Evolutionary conservation across 2,888 invertebrate species (phyloP).

Genomic region (Torymus texanus): DNA sequence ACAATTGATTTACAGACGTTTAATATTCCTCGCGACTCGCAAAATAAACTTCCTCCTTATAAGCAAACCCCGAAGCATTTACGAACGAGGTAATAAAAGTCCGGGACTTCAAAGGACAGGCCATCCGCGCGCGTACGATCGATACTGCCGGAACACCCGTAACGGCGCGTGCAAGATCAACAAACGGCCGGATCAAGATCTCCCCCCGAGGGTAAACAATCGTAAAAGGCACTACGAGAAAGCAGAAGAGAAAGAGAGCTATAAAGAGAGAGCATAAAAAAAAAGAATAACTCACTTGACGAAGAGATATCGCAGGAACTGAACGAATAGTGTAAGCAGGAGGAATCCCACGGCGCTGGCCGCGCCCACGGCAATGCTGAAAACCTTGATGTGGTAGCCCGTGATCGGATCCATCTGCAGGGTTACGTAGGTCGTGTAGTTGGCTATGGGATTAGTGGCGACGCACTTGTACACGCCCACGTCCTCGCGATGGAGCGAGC

Average conservation of each 20-base stretch:
- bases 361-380: slow-evolving; percentile 89
- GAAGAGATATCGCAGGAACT: slow-evolving; percentile 83
- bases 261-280: not conserved
- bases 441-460: slow-evolving; percentile 89
- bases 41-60: not conserved
- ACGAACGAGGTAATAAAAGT: too few relatives aligned
- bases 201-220: too few relatives aligned
- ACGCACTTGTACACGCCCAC: slow-evolving; percentile 91
- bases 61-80: too few relatives aligned
- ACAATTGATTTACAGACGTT: too few relatives aligned
- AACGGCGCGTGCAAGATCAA: too few relatives aligned
- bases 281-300: slow-evolving; percentile 79
- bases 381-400: slow-evolving; percentile 88
- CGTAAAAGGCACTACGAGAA: too few relatives aligned
- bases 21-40: not conserved
- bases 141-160: too few relatives aligned
- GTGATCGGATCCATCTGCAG: slow-evolving; percentile 91
- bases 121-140: too few relatives aligned
- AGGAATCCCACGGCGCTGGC: slow-evolving; percentile 88
- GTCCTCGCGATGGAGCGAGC: slow-evolving; percentile 84
- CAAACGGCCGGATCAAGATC: too few relatives aligned
- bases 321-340: slow-evolving; percentile 86
- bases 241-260: not conserved
- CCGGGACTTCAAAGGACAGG: too few relatives aligned
- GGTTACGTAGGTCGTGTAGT: slow-evolving; percentile 84